Evolutionary conservation across 2,113 vertebrate species (phyloP).

Genomic region (Aspiorhynchus laticeps): DNA sequence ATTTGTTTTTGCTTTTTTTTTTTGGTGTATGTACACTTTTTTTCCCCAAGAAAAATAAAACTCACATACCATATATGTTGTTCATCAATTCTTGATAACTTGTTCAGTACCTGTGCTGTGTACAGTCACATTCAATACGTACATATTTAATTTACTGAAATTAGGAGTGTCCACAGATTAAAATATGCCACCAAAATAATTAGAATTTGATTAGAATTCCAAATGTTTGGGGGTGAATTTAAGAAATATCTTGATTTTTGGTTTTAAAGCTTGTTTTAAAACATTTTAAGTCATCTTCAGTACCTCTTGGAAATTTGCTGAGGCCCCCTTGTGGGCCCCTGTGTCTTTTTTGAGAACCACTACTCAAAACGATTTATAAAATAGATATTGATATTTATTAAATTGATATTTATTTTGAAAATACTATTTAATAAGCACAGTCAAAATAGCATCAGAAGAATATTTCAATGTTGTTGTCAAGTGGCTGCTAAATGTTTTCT

Average conservation of each 20-base stretch:
- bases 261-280: not conserved
- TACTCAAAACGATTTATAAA: not conserved
- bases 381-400: no score
- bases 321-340: not conserved
- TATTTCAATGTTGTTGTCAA: not conserved
- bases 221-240: not conserved
- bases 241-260: not conserved
- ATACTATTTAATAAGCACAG: not conserved
- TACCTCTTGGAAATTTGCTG: no score
- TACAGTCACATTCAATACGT: not conserved
- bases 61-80: constrained; percentile 57
- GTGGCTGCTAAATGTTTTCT: constrained; percentile 7
- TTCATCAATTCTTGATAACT: not conserved
- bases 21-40: constrained; percentile 67
- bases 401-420: not conserved
- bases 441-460: not conserved
- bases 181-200: not conserved
- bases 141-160: not conserved
- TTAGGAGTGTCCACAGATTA: not conserved
- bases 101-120: not conserved
- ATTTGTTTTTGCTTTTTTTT: constrained; percentile 58
- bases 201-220: not conserved
- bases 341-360: not conserved
- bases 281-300: not conserved
- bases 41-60: constrained; percentile 71